phyloP scores from a whole-genome alignment of 2,113 vertebrate genomes.

The Arenaria interpres region DNA sequence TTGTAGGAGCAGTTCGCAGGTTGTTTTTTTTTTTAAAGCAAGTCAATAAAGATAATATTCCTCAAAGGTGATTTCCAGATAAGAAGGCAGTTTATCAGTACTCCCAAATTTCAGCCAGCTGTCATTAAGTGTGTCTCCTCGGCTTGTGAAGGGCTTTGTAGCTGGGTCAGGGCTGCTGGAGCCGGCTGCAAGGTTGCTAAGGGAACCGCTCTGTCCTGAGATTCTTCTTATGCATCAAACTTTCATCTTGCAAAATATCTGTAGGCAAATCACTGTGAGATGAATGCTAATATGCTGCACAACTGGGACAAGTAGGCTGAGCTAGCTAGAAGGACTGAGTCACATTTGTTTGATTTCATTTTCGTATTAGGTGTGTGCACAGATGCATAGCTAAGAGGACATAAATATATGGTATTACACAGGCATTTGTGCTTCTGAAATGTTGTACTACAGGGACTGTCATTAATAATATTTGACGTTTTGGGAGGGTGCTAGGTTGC shows the following conservation, averaged over 20 bases:
- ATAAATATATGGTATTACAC: background rate
- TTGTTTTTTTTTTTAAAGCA: constrained; percentile 56
- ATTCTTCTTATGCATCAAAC: constrained; percentile 76
- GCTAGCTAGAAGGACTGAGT: constrained; percentile 51
- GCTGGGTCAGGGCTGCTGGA: constrained; percentile 77
- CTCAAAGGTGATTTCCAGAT: constrained; percentile 78
- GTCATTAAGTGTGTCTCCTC: constrained; percentile 75
- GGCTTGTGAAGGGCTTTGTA: constrained; percentile 76
- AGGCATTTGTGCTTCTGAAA: background rate
- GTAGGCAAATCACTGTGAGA: constrained; percentile 77
- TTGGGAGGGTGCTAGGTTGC: background rate
- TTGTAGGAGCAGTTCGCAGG: constrained; percentile 42
- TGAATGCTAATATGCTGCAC: constrained; percentile 75
- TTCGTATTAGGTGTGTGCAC: constrained; percentile 26
- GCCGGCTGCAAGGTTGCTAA: constrained; percentile 81
- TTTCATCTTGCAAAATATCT: constrained; percentile 83
- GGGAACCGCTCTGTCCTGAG: constrained; percentile 80
- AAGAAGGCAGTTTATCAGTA: constrained; percentile 78
- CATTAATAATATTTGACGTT: background rate
- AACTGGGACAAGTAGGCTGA: constrained; percentile 57
- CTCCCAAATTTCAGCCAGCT: constrained; percentile 75
- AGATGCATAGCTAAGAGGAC: background rate
- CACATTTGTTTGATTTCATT: constrained; percentile 59
- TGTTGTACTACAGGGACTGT: background rate
- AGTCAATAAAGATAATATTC: constrained; percentile 80